Percentiles rank a stretch among this genome's conserved stretches.
Conservation (phyloP, 2,113 vertebrate species). For the Ameiurus melas region DNA sequence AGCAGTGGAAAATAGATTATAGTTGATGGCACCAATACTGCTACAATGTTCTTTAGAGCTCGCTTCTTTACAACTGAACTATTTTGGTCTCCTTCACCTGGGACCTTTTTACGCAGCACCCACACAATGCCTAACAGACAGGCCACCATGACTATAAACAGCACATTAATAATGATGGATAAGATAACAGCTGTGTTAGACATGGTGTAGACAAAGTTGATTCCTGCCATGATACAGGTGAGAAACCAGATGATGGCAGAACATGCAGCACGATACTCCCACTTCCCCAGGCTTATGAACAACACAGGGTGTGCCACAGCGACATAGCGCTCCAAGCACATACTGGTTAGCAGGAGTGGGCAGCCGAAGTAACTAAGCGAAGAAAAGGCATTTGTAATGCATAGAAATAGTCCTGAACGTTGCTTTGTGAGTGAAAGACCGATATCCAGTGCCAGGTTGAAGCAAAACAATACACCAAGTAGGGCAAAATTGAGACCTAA, state of each 20-base stretch:
- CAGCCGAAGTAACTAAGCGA: constrained; percentile 61
- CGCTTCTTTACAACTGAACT: constrained; percentile 54
- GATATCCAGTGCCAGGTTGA: constrained; percentile 46
- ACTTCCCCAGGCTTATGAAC: constrained; percentile 54
- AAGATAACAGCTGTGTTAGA: no score
- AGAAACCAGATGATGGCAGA: no score
- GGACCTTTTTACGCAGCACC: constrained; percentile 51
- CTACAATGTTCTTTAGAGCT: constrained; percentile 59
- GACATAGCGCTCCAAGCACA: constrained; percentile 66
- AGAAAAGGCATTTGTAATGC: not conserved
- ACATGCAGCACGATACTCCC: no score
- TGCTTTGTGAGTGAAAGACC: not conserved
- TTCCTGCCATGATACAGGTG: no score
- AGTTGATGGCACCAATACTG: constrained; percentile 55
- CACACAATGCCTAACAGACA: no score
- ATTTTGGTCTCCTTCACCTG: constrained; percentile 45
- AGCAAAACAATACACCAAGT: constrained; percentile 49
- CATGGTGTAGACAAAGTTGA: no score
- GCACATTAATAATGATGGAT: no score
- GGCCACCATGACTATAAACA: no score
- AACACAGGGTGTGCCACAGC: constrained; percentile 54
- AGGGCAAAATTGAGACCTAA: constrained; percentile 54
- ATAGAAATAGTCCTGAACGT: not conserved
- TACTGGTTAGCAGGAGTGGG: constrained; percentile 63
- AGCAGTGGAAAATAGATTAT: constrained; percentile 53